Conservation (phyloP, 2,888 invertebrate genomes). For the Philhelius pedissequus region DNA sequence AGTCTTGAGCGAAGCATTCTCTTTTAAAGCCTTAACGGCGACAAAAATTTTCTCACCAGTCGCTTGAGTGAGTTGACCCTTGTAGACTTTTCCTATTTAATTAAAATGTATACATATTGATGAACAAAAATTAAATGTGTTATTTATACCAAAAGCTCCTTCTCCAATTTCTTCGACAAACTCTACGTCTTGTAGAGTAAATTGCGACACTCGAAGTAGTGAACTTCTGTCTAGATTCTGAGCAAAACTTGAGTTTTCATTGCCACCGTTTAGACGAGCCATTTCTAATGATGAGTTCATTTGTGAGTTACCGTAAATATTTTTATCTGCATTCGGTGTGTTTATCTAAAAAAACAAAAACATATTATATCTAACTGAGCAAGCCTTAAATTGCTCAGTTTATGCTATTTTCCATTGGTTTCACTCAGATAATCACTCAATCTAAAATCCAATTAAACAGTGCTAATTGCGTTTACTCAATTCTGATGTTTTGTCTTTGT, state of each 20-base stretch:
- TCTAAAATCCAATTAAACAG: too few species aligned
- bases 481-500: too few species aligned
- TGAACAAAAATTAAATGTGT: not conserved
- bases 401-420: too few species aligned
- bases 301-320: constrained; percentile 89
- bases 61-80: constrained; percentile 90
- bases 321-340: constrained; percentile 87
- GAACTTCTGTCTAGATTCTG: constrained; percentile 78
- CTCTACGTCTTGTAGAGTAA: constrained; percentile 89
- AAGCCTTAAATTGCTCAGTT: too few species aligned
- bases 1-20: constrained; percentile 94
- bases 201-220: constrained; percentile 87
- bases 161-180: constrained; percentile 96
- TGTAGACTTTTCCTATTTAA: constrained; percentile 88
- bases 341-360: constrained; percentile 79
- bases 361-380: not conserved
- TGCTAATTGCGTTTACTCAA: too few species aligned
- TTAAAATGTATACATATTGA: not conserved
- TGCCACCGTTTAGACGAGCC: constrained; percentile 85
- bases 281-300: constrained; percentile 90
- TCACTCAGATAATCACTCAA: too few species aligned
- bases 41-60: constrained; percentile 87
- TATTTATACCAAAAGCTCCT: constrained; percentile 90
- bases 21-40: constrained; percentile 96
- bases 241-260: constrained; percentile 76